Evolutionary conservation across 1,140 invertebrate species (phyloP), one percentile per base, ranked within the genome.

Genomic region (Manduca sexta): DNA sequence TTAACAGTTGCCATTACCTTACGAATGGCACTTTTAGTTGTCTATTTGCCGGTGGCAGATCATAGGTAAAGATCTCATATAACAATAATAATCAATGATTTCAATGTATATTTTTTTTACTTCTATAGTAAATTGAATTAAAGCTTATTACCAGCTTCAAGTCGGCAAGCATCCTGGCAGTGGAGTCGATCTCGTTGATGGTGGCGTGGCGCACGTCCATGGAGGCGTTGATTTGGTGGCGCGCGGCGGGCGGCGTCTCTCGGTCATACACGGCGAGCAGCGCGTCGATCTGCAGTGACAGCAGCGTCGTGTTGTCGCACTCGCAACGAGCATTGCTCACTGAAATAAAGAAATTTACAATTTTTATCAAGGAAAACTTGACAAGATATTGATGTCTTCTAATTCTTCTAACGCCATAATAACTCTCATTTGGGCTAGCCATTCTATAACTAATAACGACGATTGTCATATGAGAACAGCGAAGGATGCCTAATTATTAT

Each of bases 241-340:
- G 45, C 1, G 40, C 11, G 11, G 41, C 40, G 1, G 74, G 76
- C 41, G 60, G 40, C 35, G 44, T 14, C 37, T 64, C 70, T 37
- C 75, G 71, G 39, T 77, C 76, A 48, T 88, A 88, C 47, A 76
- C 73, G 6, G 85, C 76, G 41, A 88, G 64, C 46, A 88, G 55
- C 34, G 60, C 52, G 56, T 80, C 74, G 54, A 84, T 42, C 50
- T 60, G 62, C 14, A 49, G 46, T 6, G 73, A 61, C 16, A 70
- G 45, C n/a, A 18, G 34, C 41, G 68, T 67, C 35, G 58, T 43
- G 46, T 76, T 77, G 47, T 37, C 39, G 53, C 74, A 78, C 1
- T 26, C 37, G 8, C 46, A 37, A n/a, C 37, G 5, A 15, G 45
- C 58, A 3, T 8, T 2, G 6, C 18, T 13, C 39, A 30, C 7